Evolutionary conservation across 2,888 invertebrate species (phyloP), one percentile per base, ranked within the genome.

Genomic region (Lasioglossum leucozonium): DNA sequence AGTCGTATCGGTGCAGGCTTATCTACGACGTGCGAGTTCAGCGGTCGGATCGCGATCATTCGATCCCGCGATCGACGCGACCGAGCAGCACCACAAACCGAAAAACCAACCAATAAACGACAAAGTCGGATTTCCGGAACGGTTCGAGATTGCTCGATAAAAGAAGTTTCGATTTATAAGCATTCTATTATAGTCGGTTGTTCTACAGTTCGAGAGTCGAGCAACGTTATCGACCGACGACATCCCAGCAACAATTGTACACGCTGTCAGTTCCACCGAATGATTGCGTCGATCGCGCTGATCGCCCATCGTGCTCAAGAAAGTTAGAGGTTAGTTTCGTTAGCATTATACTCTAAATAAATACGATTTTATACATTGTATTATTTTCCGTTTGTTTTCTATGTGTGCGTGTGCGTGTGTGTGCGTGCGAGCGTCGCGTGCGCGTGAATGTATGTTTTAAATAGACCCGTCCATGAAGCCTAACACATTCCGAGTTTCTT

Each of bases 281-380:
- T 83, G 81, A 83, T 81, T 81, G 80, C 69, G 72, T 42, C 42
- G 34, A 73, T 77, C 67, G 18, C 67, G 77, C 71, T 58, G 74
- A 79, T 75, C 85, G 77, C 71, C 65, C 77, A 79, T 75, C 85
- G 77, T 67, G 74, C 72, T 76, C 72, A 47, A n/a, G 34, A 2
- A 69, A 67, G n/a, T n/a, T n/a, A 76, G 78, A 86, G 87, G 87
- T 87, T 87, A 87, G 81, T 62, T 78, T 58, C 51, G 37, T 47
- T 71, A 55, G 40, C 16, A 34, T n/a, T 47, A 40, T 37, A 30
- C 10, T 51, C 8, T 51, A 11, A n/a, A n/a, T n/a, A n/a, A n/a
- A n/a, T n/a, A n/a, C n/a, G 18, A 47, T 55, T 30, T 4, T 42
- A 30, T 44, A 6, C 42, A 18, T 8, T n/a, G 18, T 51, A 51